Base-by-base conservation (phyloP, 2,888 invertebrate genomes). In the Cephus spinipes region DNA sequence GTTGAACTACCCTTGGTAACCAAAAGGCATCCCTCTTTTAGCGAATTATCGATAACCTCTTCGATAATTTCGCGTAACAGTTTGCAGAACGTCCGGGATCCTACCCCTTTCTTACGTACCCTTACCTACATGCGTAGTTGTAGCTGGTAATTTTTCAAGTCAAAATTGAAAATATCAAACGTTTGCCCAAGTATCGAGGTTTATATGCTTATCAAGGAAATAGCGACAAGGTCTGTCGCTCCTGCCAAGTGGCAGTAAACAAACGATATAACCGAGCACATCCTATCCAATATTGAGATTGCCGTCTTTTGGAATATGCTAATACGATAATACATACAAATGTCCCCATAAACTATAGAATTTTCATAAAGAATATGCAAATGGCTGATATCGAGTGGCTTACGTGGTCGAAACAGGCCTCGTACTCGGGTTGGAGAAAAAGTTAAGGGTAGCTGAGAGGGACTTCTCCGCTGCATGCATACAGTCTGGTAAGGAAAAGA, bases 361-460 rank as follows among this genome's bases (percentile, higher is more conserved):
- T 91, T 91, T 91, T 91, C 90, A 91, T 91, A 91, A 91, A 91
- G 87, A 87, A 90, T 88, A 91, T 91, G 91, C 91, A 91, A 91
- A 91, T 91, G 86, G 84, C 85, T 86, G 89, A 89, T 91, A 91
- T 91, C 90, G 90, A 89, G 87, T 87, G 82, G 78, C 82, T 82
- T 79, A 78, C 81, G 75, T 76, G 82, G 76, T 74, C 79, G 55
- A 55, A 55, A 55, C 55, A 55, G 55, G 55, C 55, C 55, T 55
- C 23, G 55, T 55, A 23, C 55, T 23, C 15, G 23, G 55, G 55
- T 23, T 23, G 23, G 15, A 55, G 55, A 55, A 55, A 23, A 55
- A 55, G 55, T 55, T 55, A 23, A 55, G 55, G 55, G 55, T 55
- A 55, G 55, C 23, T 1, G 55, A 55, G 55, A 55, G 55, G 23